These are phyloP conservation scores for Fregata magnificens DNA, from an alignment of 2,113 vertebrate species.

Conservation along the genomic window DNA sequence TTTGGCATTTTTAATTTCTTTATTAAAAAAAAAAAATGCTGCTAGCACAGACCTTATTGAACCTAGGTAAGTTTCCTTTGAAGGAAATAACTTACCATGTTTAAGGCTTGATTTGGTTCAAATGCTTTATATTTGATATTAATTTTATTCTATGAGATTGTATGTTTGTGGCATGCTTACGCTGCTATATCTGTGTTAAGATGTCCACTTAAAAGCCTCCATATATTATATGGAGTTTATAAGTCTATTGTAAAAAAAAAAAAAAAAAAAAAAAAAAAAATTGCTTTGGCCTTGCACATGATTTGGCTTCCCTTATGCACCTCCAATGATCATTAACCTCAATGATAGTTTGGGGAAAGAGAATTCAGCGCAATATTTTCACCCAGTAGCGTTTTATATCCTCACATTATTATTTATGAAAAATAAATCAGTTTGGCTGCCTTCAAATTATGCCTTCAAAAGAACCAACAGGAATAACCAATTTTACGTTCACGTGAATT, in stretches of 20 bases:
- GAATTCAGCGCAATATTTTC: neutral
- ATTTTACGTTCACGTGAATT: neutral
- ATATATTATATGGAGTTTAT: conserved; percentile 9
- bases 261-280: neutral
- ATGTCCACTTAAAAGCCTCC: conserved; percentile 38
- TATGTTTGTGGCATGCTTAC: conserved; percentile 38
- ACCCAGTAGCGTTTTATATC: neutral
- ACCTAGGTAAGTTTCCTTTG: conserved; percentile 50
- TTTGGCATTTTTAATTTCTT: conserved; percentile 60
- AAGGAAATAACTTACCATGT: neutral
- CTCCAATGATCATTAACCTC: neutral
- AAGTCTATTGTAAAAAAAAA: conserved; percentile 28
- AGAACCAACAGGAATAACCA: neutral
- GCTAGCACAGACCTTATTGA: conserved; percentile 28
- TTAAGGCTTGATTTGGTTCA: conserved; percentile 48
- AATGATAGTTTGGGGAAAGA: neutral
- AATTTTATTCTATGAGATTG: conserved; percentile 39
- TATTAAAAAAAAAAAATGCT: conserved; percentile 38
- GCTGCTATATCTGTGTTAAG: conserved; percentile 12
- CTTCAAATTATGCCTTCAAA: neutral
- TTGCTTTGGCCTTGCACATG: conserved; percentile 47
- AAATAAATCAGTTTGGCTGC: neutral
- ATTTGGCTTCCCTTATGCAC: conserved; percentile 38
- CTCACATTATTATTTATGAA: neutral
- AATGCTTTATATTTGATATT: conserved; percentile 52